Evolutionary conservation across 2,113 vertebrate genomes (phyloP).

Genomic region (Thunnus thynnus): DNA sequence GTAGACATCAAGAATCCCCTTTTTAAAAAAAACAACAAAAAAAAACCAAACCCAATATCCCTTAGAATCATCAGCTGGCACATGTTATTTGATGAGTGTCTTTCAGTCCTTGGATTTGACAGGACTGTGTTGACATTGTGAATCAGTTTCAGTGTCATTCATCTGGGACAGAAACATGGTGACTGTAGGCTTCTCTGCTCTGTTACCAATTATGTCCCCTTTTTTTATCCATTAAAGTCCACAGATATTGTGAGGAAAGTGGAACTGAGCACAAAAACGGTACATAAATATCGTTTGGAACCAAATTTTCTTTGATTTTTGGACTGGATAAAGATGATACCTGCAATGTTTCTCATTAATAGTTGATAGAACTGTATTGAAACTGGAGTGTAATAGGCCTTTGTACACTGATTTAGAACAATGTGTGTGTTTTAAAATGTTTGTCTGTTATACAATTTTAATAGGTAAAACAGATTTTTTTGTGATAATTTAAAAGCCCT

Average conservation of each 20-base stretch:
- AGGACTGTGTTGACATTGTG: conserved; percentile 30
- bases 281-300: background rate
- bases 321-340: background rate
- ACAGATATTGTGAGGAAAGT: background rate
- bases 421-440: too few relatives aligned
- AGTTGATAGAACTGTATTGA: background rate
- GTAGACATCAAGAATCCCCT: background rate
- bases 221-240: background rate
- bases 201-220: conserved; percentile 37
- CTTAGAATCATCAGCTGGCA: background rate
- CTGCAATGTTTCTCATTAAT: background rate
- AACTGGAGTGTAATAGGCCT: too few relatives aligned
- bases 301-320: background rate
- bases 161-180: background rate
- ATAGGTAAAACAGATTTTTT: too few relatives aligned
- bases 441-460: too few relatives aligned
- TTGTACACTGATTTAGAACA: too few relatives aligned
- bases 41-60: too few relatives aligned
- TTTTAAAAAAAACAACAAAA: too few relatives aligned
- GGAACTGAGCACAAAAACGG: background rate
- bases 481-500: too few relatives aligned
- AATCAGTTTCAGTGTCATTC: conserved; percentile 33
- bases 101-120: background rate
- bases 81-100: conserved; percentile 2
- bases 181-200: conserved; percentile 22